Evolutionary conservation across 2,113 vertebrate genomes (phyloP).

Genomic region (Cyprinodon brontotheroides): DNA sequence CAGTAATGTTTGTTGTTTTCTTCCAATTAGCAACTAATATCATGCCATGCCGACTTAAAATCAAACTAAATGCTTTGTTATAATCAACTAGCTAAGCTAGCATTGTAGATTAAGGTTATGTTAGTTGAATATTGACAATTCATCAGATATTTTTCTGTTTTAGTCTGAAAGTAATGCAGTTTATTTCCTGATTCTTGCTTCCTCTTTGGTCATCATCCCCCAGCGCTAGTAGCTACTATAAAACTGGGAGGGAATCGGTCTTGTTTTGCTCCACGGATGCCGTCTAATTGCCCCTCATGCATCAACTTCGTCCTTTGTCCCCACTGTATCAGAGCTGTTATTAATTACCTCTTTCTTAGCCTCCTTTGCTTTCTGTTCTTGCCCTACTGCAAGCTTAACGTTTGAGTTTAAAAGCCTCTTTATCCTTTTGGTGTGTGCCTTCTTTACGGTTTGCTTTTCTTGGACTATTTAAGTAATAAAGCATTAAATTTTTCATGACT

Average conservation of each 20-base stretch:
- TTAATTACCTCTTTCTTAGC: slow-evolving; percentile 30
- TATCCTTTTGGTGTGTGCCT: neutral
- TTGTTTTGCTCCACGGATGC: slow-evolving; percentile 25
- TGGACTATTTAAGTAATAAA: slow-evolving; percentile 24
- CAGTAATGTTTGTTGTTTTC: neutral
- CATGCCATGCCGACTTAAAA: neutral
- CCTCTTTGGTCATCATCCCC: slow-evolving; percentile 42
- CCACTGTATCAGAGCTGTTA: slow-evolving; percentile 35
- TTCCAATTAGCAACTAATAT: neutral
- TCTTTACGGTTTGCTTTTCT: neutral
- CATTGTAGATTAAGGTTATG: neutral
- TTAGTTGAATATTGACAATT: neutral
- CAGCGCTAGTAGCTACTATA: slow-evolving; percentile 6
- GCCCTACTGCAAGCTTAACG: neutral
- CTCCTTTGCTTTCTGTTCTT: slow-evolving; percentile 1
- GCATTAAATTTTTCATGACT: slow-evolving; percentile 48
- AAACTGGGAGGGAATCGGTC: slow-evolving; percentile 4
- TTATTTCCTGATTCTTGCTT: slow-evolving; percentile 11
- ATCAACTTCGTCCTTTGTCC: slow-evolving; percentile 56
- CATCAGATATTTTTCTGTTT: neutral
- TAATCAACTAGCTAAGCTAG: neutral
- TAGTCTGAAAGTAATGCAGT: slow-evolving; percentile 34
- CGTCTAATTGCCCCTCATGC: slow-evolving; percentile 55
- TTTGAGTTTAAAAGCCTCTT: neutral
- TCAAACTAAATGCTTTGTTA: neutral